Evolutionary conservation across 2,113 vertebrate genomes (phyloP), one percentile per base, ranked within the genome.

Genomic region (Halichoerus grypus): DNA sequence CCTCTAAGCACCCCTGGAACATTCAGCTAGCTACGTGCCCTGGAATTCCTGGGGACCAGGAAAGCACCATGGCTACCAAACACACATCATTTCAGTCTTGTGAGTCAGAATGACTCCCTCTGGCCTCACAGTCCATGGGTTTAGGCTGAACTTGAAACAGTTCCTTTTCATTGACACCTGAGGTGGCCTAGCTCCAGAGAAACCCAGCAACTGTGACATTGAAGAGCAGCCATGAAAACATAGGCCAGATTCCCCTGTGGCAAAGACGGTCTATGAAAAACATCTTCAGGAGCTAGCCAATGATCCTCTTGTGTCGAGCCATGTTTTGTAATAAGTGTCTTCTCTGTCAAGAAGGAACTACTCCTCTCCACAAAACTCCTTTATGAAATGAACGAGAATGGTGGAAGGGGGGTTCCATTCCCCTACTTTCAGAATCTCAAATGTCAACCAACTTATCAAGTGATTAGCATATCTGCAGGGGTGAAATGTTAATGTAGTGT

Each of bases 201-300:
- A 83, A 87, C 15, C 39, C 36, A 80, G 31, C 31, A 46, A 90
- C 26, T 36, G 12, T 39, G 39, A 63, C 67, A 53, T 24, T 49
- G 72, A 57, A 80, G 46, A 39, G 39, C 46, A 31, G 28, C n/a
- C 33, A 8, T 89, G 69, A 65, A 87, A 83, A 22, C 81, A 76
- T 13, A 80, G 46, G 39, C 21, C 63, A 87, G 77, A 84, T 84
- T 94, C 42, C 24, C 72, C 4, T 51, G 24, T 33, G 65, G 42
- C 33, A 92, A 77, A 95, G 93, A 88, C 8, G 49, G 72, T 42
- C 26, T n/a, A 24, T 61, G n/a, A 69, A 67, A 87, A 97, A 65
- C 55, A 77, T 22, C 87, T 90, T 42, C 33, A 42, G 31, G 16
- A n/a, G 39, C 5, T n/a, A 53, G 33, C 31, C 59, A 88, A 24